These are phyloP conservation scores for Pionites leucogaster DNA, from an alignment of 2,113 vertebrate species.

Conservation along the genomic window DNA sequence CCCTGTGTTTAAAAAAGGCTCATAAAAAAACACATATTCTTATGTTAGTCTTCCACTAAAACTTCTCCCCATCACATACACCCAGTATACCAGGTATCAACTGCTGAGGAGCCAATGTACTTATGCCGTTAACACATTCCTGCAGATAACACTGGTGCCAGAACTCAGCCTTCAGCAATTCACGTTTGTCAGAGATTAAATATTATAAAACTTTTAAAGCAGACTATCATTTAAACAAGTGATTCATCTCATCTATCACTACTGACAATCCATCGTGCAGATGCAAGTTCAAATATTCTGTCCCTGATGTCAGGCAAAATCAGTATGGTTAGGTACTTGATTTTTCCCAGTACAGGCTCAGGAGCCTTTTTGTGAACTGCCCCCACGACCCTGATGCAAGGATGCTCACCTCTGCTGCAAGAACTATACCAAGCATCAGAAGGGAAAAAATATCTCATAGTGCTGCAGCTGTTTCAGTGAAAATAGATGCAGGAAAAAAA, in stretches of 20 bases:
- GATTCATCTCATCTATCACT: neutral
- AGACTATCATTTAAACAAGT: neutral
- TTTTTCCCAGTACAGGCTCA: neutral
- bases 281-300: neutral
- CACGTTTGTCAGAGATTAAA: neutral
- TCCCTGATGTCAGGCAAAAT: neutral
- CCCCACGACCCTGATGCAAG: neutral
- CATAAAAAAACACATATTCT: neutral
- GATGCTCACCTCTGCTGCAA: neutral
- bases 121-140: neutral
- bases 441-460: neutral
- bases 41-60: neutral
- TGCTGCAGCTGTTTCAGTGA: neutral
- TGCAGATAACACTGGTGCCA: neutral
- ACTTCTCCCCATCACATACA: neutral
- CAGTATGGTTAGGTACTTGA: neutral
- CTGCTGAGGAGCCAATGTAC: neutral
- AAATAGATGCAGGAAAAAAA: neutral
- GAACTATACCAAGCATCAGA: neutral
- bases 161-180: neutral
- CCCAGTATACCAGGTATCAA: fast-evolving
- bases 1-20: neutral
- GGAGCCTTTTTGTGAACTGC: neutral
- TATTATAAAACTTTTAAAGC: neutral
- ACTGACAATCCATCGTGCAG: neutral